A percentile compares a stretch with the other conserved stretches of the same genome.
Evolutionary conservation across 2,888 invertebrate genomes (phyloP).

Genomic region (Salpingus planirostris): DNA sequence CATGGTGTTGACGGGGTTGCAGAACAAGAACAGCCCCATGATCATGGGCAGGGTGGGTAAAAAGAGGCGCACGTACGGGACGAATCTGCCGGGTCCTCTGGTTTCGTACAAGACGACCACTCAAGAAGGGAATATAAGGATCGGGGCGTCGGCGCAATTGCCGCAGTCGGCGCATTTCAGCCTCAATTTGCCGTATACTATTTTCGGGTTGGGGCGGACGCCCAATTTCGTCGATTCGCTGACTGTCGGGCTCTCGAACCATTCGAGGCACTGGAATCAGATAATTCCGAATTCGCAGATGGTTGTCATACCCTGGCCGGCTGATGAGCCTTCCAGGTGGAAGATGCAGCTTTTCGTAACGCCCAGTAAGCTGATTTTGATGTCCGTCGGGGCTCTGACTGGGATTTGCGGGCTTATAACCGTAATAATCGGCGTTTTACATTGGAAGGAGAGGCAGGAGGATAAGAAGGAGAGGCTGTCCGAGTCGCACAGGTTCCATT

Average conservation of each 20-base stretch:
- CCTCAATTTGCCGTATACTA: conserved; percentile 88
- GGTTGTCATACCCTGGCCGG: conserved; percentile 85
- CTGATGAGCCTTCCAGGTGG: conserved; percentile 71
- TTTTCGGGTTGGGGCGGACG: conserved; percentile 95
- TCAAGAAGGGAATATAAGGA: conserved; percentile 73
- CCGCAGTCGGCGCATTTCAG: conserved; percentile 88
- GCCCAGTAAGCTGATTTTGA: conserved; percentile 85
- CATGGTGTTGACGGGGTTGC: conserved; percentile 79
- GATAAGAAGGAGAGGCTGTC: conserved; percentile 70
- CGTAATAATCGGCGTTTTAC: conserved; percentile 74
- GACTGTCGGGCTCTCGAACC: conserved; percentile 67
- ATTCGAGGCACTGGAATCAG: conserved; percentile 72
- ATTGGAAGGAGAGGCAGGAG: conserved; percentile 82
- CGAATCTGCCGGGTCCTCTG: conserved; percentile 86
- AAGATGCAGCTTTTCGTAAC: conserved; percentile 88
- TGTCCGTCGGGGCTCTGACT: conserved; percentile 81
- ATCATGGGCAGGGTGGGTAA: conserved; percentile 66
- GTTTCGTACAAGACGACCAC: conserved; percentile 81
- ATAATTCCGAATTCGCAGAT: conserved; percentile 97
- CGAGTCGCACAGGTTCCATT: conserved; percentile 76
- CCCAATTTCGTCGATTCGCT: conserved; percentile 95
- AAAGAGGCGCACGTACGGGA: conserved; percentile 73
- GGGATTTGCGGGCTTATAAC: conserved; percentile 79
- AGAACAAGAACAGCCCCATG: conserved; percentile 60
- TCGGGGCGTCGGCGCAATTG: conserved; percentile 77